Evolutionary conservation across 1,140 invertebrate species (phyloP).

Genomic region (Meloidogyne floridensis): DNA sequence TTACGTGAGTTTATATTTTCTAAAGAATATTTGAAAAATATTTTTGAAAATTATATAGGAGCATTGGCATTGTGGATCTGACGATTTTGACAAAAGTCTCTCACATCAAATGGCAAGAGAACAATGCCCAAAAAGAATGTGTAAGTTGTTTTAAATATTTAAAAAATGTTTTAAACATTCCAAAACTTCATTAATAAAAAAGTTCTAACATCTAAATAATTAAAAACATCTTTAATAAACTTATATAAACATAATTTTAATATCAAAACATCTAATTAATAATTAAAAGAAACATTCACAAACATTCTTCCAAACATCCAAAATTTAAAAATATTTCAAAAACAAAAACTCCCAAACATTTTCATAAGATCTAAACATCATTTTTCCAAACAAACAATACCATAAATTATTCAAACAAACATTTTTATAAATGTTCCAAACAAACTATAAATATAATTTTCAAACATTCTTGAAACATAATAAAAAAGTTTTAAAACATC

Average conservation of each 20-base stretch:
- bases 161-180: neutral
- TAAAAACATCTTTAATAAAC: no score
- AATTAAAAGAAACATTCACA: neutral
- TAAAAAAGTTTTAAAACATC: no score
- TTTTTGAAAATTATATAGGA: constrained; percentile 3
- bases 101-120: constrained; percentile 32
- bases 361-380: neutral
- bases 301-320: neutral
- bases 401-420: no score
- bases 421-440: no score
- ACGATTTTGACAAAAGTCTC: constrained; percentile 31
- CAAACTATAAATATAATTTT: no score
- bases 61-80: constrained; percentile 36
- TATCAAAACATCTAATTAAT: no score
- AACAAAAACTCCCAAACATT: neutral
- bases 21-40: neutral
- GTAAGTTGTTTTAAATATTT: constrained; percentile 19
- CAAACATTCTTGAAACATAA: no score
- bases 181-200: no score
- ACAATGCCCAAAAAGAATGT: constrained; percentile 37
- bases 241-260: no score
- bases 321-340: neutral
- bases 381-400: neutral
- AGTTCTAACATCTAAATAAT: no score
- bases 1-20: constrained; percentile 10